Conservation (phyloP, 2,113 vertebrate genomes). For the Pardalotus punctatus region DNA sequence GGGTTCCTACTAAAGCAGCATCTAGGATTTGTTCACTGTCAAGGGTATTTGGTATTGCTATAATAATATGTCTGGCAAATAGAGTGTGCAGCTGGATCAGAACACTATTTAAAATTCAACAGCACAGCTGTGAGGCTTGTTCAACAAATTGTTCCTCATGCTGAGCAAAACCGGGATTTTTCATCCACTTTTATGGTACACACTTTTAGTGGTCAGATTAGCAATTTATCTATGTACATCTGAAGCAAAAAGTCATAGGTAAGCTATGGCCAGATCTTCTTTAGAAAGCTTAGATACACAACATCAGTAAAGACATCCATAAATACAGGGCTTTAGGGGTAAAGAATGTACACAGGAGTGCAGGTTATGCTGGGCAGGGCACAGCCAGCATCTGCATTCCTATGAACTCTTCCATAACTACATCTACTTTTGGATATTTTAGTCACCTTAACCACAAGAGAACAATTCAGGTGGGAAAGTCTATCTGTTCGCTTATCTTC, state of each 20-base stretch:
- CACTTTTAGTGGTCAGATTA: neutral
- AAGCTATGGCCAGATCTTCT: neutral
- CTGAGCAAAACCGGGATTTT: neutral
- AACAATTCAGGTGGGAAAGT: neutral
- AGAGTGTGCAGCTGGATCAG: neutral
- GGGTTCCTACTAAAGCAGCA: neutral
- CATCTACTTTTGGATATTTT: neutral
- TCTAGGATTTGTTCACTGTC: neutral
- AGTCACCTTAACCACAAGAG: neutral
- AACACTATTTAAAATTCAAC: neutral
- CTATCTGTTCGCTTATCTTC: neutral
- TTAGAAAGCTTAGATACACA: neutral
- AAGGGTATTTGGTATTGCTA: neutral
- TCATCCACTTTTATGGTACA: neutral
- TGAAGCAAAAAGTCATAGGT: neutral
- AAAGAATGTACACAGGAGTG: neutral
- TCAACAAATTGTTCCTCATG: neutral
- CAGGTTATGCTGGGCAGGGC: neutral
- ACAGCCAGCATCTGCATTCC: neutral
- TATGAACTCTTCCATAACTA: neutral
- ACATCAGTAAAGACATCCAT: neutral
- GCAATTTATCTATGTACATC: neutral
- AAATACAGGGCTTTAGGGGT: neutral
- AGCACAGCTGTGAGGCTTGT: neutral
- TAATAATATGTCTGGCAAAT: neutral